Evolutionary conservation across 2,888 invertebrate species (phyloP), one percentile per base, ranked within the genome.

Genomic region (Tinea trinotella): DNA sequence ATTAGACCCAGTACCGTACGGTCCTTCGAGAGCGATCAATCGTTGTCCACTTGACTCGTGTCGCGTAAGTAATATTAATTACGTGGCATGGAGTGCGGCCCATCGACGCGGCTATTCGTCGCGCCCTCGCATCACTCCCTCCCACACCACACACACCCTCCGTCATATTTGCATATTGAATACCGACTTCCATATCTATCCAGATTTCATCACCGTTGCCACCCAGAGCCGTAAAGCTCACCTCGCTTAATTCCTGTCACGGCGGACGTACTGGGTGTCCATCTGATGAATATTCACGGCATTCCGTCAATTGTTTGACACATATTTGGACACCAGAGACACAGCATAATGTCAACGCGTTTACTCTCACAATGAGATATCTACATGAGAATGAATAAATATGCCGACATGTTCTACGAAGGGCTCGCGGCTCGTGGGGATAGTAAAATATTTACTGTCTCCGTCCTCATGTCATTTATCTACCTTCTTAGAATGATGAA

Each of bases 401-500:
- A 71, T 61, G 62, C 64, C 66, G 65, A 61, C 64, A 66, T 70
- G 70, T 76, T 67, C 73, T 71, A 68, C 71, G 71, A 75, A 76
- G 72, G 7, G 35, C 54, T 34, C 44, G 54, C 52, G 52, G 69
- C 67, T 66, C 67, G 66, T 63, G 64, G 61, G 66, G 67, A 70
- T 78, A 75, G 77, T 73, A 76, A 78, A 82, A 82, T 78, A 79
- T 83, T 81, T 73, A 79, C 81, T 76, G 81, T 82, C 76, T 79
- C 74, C 71, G 68, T 75, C 73, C 76, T 71, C 71, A 68, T 74
- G 74, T 84, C 83, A 85, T 85, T 85, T 85, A 84, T 84, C 83
- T 85, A 79, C 74, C 78, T 79, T 78, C 81, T 78, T 69, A 80
- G 83, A 82, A 84, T 84, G 84, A 85, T 84, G 81, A 81, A 85